phyloP scores from a whole-genome alignment of 1,140 invertebrate genomes.

The Globodera ellingtonae region DNA sequence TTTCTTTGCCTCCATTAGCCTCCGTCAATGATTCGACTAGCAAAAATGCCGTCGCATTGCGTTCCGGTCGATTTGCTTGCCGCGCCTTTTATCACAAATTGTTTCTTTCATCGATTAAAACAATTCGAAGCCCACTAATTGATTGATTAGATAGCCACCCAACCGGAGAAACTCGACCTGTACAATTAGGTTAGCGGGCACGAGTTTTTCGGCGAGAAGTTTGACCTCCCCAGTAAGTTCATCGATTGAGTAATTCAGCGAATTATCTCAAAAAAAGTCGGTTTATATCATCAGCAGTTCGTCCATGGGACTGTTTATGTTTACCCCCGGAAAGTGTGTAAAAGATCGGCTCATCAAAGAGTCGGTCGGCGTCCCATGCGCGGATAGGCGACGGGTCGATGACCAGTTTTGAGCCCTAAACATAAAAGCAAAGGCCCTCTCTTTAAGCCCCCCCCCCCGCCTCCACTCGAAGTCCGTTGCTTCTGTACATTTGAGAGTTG shows the following conservation, averaged over 20 bases:
- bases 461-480: conserved; percentile 37
- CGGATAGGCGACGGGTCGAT: conserved; percentile 44
- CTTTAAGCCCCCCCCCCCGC: background rate
- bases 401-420: conserved; percentile 38
- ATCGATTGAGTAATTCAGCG: conserved; percentile 15
- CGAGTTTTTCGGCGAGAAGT: conserved; percentile 2
- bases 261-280: background rate
- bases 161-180: background rate
- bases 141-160: background rate
- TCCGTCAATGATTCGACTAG: background rate
- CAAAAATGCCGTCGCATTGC: conserved; percentile 17
- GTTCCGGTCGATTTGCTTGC: conserved; percentile 19
- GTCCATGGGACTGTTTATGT: background rate
- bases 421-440: conserved; percentile 14
- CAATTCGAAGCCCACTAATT: no score
- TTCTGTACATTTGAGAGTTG: conserved; percentile 36
- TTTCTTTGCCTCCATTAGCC: background rate
- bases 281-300: background rate
- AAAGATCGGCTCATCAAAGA: conserved; percentile 47
- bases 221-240: conserved; percentile 9
- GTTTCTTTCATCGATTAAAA: no score
- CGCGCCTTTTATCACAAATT: background rate
- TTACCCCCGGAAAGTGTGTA: conserved; percentile 51
- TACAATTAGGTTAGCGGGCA: conserved; percentile 5
- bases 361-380: conserved; percentile 50